Evolutionary conservation across 2,888 invertebrate species (phyloP), one percentile per base, ranked within the genome.

Genomic region (Girardia tigrina): DNA sequence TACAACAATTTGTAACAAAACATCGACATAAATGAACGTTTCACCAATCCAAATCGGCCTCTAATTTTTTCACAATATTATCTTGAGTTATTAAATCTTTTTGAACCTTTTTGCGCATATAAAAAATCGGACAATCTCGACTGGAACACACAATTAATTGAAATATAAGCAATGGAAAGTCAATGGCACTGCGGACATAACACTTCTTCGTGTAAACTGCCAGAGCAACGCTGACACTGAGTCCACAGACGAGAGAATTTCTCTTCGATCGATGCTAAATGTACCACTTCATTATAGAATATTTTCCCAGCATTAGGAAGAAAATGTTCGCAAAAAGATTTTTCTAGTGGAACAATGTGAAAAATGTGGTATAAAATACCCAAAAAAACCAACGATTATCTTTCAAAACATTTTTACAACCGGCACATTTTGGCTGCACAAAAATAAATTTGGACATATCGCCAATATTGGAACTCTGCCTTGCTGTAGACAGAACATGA

Each of bases 71-170:
- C 73, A 98, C 88, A 77, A 90, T 88, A 81, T 90, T 90, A 80
- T 90, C 90, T 83, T 94, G 92, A 8, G 89, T 88, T 79, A 89
- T 90, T 79, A 99, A 86, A 82, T 99, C 98, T 86, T 94, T 91
- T 81, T 93, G 92, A 36, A 95, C 91, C 87, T 99, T 99, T 81
- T 93, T 97, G 78, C 98, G 88, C 90, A 98, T 95, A 85, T 99
- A 99, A 86, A 98, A 99, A 82, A 99, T 99, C 0, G 98, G 97
- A 83, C 98, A 99, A 84, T 99, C 98, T 77, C 94, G 90, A 83
- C 94, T 92, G 82, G 79, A 87, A 81, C 8, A 70, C 26, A 26
- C 20, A 20, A 70, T 14, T 14, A 70, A 23, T 12, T 26, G 20
- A 26, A 26, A 14, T 70, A 12, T 12, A 14, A 70, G 8, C 12